Base-by-base conservation (phyloP, 2,113 vertebrate species). In the Oriolus oriolus region DNA sequence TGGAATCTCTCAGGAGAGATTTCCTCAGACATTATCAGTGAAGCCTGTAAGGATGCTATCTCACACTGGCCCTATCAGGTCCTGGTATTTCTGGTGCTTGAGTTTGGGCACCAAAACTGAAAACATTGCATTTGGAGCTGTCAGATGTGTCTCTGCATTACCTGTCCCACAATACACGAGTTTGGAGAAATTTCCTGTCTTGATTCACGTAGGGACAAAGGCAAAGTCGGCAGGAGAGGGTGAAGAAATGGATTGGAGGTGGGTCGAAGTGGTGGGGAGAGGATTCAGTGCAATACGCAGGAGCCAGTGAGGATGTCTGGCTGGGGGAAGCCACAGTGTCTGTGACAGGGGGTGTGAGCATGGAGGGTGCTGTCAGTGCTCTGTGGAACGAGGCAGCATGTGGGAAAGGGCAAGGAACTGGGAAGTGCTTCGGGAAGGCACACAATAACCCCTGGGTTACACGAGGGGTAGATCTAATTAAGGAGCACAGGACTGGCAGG, bases 401-500 rank as follows among this genome's bases (percentile, higher is more conserved):
- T 44, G 28, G 79, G 37, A 53, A 65, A n/a, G 39, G 28, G 26
- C n/a, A 49, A 28, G 23, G 26, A 85, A 9, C 33, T 83, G 42
- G 39, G 28, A 57, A 53, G 21, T 11, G 19, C 7, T n/a, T 73
- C 35, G 15, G 27, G 44, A 77, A 84, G 76, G 59, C 7, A 9
- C 19, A n/a, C 14, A 45, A 22, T 20, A 0, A 1, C 2, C 7
- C 2, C 9, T 35, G 27, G 19, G 6, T 65, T 39, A 12, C 13
- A 5, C 9, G 8, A 6, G 19, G 16, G 24, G 30, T 53, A 12
- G 33, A 17, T 71, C 10, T 68, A 49, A 71, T 75, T 28, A 85
- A 28, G 39, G 44, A 54, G 22, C 26, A n/a, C 11, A 14, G 28
- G 47, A 10, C 2, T 49, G 37, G 33, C 75, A 63, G 63, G 4